These are phyloP conservation scores for Idaea aversata DNA, from an alignment of 2,888 invertebrate species.

Conservation along the genomic window DNA sequence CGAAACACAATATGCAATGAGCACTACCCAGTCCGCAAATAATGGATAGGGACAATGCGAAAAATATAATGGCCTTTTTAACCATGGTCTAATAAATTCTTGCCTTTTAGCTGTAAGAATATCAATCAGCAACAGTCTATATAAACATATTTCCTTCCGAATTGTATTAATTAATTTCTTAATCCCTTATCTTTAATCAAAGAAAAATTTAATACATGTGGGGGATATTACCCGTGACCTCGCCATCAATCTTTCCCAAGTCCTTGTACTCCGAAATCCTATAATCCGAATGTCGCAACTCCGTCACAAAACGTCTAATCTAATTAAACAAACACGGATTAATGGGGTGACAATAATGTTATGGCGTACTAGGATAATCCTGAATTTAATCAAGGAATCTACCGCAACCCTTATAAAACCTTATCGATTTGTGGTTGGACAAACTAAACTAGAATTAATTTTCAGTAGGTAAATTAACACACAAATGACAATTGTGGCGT, in stretches of 20 bases:
- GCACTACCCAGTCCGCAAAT: no score
- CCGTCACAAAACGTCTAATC: conserved; percentile 40
- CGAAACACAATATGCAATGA: no score
- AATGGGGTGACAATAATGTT: conserved; percentile 78
- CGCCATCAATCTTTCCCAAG: conserved; percentile 27
- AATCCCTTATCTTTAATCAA: neutral
- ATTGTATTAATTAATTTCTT: neutral
- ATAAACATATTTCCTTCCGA: neutral
- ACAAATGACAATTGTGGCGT: neutral
- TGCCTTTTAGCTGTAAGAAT: no score
- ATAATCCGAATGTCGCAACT: conserved; percentile 30
- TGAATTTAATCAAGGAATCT: conserved; percentile 69
- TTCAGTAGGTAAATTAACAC: neutral
- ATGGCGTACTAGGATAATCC: conserved; percentile 67
- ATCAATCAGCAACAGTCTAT: no score
- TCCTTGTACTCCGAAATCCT: conserved; percentile 25
- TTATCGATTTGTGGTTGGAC: conserved; percentile 18
- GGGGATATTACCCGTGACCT: neutral
- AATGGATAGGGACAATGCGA: no score
- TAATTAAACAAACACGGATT: conserved; percentile 71
- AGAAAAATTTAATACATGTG: neutral
- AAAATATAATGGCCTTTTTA: no score
- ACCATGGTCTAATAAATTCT: no score
- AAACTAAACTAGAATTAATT: neutral
- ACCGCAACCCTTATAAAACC: conserved; percentile 51